Percentiles rank a stretch among this genome's conserved stretches.
These are phyloP conservation scores for Cercopithecus diana DNA, from an alignment of 2,797 vertebrate species.

Conservation along the genomic window DNA sequence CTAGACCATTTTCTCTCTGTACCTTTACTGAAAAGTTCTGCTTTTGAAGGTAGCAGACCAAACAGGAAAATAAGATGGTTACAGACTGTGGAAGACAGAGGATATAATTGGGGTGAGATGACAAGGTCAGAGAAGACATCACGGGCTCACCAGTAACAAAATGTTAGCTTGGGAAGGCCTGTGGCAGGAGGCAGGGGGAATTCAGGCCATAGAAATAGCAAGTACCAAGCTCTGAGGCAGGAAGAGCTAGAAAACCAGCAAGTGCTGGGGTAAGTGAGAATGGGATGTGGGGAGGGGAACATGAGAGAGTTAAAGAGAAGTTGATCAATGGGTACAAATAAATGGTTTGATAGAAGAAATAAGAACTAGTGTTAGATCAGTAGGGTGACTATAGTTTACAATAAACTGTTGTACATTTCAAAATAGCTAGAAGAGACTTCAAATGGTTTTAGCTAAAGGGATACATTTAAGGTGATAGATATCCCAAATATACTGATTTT, in stretches of 20 bases:
- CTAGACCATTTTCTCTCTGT: not conserved
- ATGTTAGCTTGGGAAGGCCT: not conserved
- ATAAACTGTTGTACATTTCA: not conserved
- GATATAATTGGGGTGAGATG: not conserved
- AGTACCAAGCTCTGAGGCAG: not conserved
- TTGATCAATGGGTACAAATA: not conserved
- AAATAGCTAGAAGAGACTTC: not conserved
- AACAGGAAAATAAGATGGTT: not conserved
- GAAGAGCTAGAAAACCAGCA: not conserved
- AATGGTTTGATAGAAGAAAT: not conserved
- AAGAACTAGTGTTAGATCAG: not conserved
- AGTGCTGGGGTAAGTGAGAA: not conserved
- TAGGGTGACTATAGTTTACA: not conserved
- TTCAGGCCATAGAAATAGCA: not conserved
- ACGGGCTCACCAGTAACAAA: not conserved
- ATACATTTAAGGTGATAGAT: not conserved
- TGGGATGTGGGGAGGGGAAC: fast-evolving
- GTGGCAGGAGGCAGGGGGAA: fast-evolving
- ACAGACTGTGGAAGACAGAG: not conserved
- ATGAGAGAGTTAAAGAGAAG: not conserved
- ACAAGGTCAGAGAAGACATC: not conserved
- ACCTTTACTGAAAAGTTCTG: not conserved
- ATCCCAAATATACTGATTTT: not conserved
- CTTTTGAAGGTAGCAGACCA: not conserved
- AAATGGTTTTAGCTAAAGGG: not conserved